Base-by-base conservation (phyloP, 2,113 vertebrate genomes). In the Megaleporinus macrocephalus region DNA sequence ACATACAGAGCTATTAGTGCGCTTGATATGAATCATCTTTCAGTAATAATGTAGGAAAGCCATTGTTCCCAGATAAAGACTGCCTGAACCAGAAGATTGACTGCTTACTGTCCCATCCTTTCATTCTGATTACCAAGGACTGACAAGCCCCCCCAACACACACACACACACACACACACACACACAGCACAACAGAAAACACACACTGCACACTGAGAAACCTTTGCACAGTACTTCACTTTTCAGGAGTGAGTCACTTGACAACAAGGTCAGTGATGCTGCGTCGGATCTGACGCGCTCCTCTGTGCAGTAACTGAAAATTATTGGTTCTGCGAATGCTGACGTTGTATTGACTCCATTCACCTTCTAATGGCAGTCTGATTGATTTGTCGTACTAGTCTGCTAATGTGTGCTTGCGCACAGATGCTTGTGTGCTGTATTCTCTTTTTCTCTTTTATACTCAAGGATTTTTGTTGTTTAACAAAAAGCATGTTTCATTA, bases 191-290 rank as follows among this genome's bases (percentile, higher is more conserved):
- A n/a, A n/a, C n/a, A n/a, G n/a, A n/a, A n/a, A n/a, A n/a, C n/a
- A n/a, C n/a, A n/a, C n/a, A 53, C 47, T 51, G 6, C 49, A 71
- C 22, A 27, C 10, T 65, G 44, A 79, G 57, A 59, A 26, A 70
- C 33, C n/a, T 68, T 55, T 68, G 22, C 47, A 74, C 47, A 74
- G 61, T 47, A 65, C 20, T 57, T 80, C 69, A 26, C 76, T 73
- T 73, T 73, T 63, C 44, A 47, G 65, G 57, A 70, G 69, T 81
- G 61, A 81, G 71, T 81, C 65, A 74, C 79, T 81, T 81, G 79
- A 72, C 79, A 81, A 80, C 78, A 61, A n/a, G 30, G n/a, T 81
- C 79, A 41, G 49, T 55, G 29, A 68, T 29, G 62, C 61, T 57
- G 72, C 47, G 33, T 51, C 66, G 61, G 36, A 74, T 74, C 53